Evolutionary conservation across 1,140 invertebrate genomes (phyloP).

Genomic region (Procambarus clarkii): DNA sequence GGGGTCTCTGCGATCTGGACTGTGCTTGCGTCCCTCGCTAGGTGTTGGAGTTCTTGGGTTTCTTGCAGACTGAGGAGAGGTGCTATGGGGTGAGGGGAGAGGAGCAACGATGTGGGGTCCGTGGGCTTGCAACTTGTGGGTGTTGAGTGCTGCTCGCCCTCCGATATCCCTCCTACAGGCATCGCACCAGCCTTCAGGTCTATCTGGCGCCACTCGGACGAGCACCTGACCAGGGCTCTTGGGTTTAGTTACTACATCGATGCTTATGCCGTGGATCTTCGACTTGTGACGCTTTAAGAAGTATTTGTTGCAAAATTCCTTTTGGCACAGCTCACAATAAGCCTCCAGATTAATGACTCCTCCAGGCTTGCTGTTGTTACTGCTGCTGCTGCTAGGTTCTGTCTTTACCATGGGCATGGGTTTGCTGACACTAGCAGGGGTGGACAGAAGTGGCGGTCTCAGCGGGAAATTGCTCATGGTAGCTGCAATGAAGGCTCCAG

Average conservation of each 20-base stretch:
- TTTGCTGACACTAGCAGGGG: slow-evolving; percentile 33
- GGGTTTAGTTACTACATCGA: slow-evolving; percentile 68
- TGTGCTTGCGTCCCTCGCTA: slow-evolving; percentile 44
- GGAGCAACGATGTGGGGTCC: slow-evolving; percentile 69
- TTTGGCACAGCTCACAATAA: slow-evolving; percentile 81
- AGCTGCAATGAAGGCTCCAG: slow-evolving; percentile 71
- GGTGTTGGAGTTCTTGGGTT: slow-evolving; percentile 58
- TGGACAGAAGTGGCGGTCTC: slow-evolving; percentile 51
- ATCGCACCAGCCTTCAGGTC: slow-evolving; percentile 70
- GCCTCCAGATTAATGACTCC: slow-evolving; percentile 74
- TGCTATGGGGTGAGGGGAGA: slow-evolving; percentile 59
- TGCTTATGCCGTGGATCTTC: slow-evolving; percentile 79
- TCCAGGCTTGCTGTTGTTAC: slow-evolving; percentile 20
- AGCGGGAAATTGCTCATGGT: slow-evolving; percentile 68
- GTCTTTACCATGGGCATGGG: not conserved
- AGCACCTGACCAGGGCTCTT: slow-evolving; percentile 52
- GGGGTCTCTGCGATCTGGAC: slow-evolving; percentile 45
- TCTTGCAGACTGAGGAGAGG: slow-evolving; percentile 36
- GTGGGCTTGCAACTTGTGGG: slow-evolving; percentile 71
- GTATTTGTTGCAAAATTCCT: slow-evolving; percentile 86
- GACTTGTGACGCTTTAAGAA: slow-evolving; percentile 82
- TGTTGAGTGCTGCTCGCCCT: slow-evolving; percentile 65
- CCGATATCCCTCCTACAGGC: slow-evolving; percentile 71
- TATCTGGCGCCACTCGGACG: slow-evolving; percentile 63
- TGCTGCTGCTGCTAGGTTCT: not conserved